These are phyloP conservation scores for Hirudinaria manillensis DNA, from an alignment of 2,888 invertebrate genomes.

Conservation along the genomic window DNA sequence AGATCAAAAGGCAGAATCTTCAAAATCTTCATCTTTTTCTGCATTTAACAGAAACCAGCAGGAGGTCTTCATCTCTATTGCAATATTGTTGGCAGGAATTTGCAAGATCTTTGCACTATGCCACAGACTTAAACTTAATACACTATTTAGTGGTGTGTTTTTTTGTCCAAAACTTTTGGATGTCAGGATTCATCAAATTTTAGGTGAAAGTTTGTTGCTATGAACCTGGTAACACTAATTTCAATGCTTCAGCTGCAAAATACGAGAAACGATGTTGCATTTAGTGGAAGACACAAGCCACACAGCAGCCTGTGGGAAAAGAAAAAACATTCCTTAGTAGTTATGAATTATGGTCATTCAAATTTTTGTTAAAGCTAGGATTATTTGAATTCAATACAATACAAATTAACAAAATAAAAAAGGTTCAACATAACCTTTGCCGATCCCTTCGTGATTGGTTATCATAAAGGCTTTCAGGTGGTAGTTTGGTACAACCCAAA, in stretches of 20 bases:
- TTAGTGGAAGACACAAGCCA: not conserved
- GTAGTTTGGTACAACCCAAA: not conserved
- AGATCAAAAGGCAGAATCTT: not conserved
- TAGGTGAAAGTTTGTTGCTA: conserved; percentile 10
- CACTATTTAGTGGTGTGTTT: not conserved
- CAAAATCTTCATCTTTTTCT: not conserved
- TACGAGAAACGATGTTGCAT: conserved; percentile 1
- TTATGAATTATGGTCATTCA: not conserved
- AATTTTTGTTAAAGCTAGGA: not conserved
- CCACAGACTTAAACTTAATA: too few relatives aligned
- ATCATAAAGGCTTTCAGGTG: not conserved
- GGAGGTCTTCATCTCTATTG: not conserved
- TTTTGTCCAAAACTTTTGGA: not conserved
- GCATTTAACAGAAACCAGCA: not conserved
- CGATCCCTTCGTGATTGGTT: not conserved
- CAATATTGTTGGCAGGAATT: too few relatives aligned
- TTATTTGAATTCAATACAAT: not conserved
- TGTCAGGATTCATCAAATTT: not conserved
- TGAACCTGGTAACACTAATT: not conserved
- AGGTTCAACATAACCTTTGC: not conserved
- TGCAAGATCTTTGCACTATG: too few relatives aligned
- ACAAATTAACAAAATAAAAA: not conserved
- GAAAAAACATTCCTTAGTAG: not conserved
- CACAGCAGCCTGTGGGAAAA: conserved; percentile 4
- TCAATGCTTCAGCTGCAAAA: conserved; percentile 4